Percentiles rank a stretch among this genome's conserved stretches.
Conservation (phyloP, 1,140 invertebrate species). For the Leptopilina clavipes region DNA sequence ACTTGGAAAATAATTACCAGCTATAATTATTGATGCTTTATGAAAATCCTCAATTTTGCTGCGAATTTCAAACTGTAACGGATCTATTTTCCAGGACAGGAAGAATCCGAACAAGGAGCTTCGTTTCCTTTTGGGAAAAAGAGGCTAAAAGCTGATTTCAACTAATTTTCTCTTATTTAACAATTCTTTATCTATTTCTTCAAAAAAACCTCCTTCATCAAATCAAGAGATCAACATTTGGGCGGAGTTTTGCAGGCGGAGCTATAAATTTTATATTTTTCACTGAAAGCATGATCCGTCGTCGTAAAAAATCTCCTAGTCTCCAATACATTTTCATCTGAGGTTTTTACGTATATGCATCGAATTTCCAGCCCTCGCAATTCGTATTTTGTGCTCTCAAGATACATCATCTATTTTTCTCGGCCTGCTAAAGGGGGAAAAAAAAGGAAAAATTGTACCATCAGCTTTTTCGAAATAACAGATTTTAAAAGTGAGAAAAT, state of each 20-base stretch:
- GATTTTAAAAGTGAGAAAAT: background rate
- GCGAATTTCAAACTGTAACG: too few relatives aligned
- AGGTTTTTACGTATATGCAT: background rate
- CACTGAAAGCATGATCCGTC: conserved; percentile 5
- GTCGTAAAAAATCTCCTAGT: background rate
- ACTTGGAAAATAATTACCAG: too few relatives aligned
- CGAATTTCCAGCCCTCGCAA: conserved; percentile 5
- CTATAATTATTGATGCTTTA: too few relatives aligned
- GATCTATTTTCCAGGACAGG: too few relatives aligned
- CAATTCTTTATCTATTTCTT: background rate
- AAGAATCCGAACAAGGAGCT: too few relatives aligned
- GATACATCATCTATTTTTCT: background rate
- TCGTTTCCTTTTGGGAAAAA: too few relatives aligned
- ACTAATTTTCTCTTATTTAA: too few relatives aligned
- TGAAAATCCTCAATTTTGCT: too few relatives aligned
- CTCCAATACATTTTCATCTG: background rate
- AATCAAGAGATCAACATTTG: background rate
- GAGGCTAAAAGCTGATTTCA: too few relatives aligned
- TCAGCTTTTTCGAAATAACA: background rate
- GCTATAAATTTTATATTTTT: conserved; percentile 20
- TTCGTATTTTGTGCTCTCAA: conserved; percentile 2
- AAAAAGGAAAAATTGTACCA: too few relatives aligned
- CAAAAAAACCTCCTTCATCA: background rate
- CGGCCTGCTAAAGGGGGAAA: too few relatives aligned
- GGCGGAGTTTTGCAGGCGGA: background rate